phyloP scores from a whole-genome alignment of 1,140 invertebrate genomes.

The Caerostris darwini region DNA sequence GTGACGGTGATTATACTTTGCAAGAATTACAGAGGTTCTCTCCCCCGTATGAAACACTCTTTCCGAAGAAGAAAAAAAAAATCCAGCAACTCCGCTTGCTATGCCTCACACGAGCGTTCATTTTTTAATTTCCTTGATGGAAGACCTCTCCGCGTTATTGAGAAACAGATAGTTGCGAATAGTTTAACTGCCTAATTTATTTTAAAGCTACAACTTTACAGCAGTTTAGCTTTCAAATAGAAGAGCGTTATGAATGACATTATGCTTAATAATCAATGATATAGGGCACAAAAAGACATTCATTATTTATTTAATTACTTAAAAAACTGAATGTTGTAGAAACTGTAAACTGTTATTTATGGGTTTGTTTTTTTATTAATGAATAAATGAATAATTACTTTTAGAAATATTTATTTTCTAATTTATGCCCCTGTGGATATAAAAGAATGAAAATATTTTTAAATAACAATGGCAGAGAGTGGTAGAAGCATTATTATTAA shows the following conservation, averaged over 20 bases:
- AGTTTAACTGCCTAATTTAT: conserved; percentile 36
- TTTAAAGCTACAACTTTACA: neutral
- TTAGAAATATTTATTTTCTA: too few relatives aligned
- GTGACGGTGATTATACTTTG: conserved; percentile 49
- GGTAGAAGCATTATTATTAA: too few relatives aligned
- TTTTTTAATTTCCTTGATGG: conserved; percentile 47
- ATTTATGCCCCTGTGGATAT: too few relatives aligned
- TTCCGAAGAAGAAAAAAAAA: neutral
- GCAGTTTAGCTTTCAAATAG: neutral
- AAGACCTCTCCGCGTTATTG: neutral
- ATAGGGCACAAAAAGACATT: too few relatives aligned
- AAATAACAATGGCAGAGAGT: too few relatives aligned
- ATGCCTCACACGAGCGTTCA: neutral
- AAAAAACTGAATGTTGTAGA: too few relatives aligned
- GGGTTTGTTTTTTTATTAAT: too few relatives aligned
- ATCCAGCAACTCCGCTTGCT: neutral
- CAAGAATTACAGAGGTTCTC: neutral
- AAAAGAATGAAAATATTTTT: too few relatives aligned
- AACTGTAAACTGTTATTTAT: too few relatives aligned
- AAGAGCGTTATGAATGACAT: neutral
- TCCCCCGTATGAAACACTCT: conserved; percentile 6
- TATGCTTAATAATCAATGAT: too few relatives aligned
- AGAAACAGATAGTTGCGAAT: neutral
- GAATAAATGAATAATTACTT: too few relatives aligned
- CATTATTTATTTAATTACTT: too few relatives aligned